These are phyloP conservation scores for Stenurella melanura DNA, from an alignment of 2,888 invertebrate genomes.

Conservation along the genomic window DNA sequence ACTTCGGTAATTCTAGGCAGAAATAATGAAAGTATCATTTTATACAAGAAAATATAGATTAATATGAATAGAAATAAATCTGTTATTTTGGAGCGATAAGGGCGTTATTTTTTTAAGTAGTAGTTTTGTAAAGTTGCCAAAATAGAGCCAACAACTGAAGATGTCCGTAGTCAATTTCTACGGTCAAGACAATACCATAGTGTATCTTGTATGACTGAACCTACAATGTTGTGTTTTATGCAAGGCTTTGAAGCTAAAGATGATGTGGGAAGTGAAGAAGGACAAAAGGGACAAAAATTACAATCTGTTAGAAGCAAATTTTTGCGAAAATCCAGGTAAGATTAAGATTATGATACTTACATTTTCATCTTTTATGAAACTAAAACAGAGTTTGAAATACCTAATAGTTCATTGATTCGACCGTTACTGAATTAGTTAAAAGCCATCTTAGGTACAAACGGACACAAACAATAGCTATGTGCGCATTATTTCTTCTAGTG, in stretches of 20 bases:
- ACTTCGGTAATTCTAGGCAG: too few species aligned
- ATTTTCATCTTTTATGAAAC: not conserved
- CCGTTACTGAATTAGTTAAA: too few species aligned
- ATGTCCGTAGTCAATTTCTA: conserved; percentile 42
- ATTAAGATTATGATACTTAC: conserved; percentile 1
- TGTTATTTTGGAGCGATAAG: not conserved
- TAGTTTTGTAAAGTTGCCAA: conserved; percentile 21
- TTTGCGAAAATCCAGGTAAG: conserved; percentile 69
- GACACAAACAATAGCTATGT: too few species aligned
- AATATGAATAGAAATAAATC: not conserved
- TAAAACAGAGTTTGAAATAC: too few species aligned
- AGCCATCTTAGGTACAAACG: too few species aligned
- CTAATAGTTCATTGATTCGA: too few species aligned
- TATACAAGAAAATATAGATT: not conserved
- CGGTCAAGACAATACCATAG: conserved; percentile 56
- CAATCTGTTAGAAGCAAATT: conserved; percentile 68
- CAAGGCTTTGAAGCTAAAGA: conserved; percentile 78
- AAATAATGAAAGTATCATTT: not conserved
- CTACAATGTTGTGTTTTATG: conserved; percentile 80
- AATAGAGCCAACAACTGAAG: conserved; percentile 42
- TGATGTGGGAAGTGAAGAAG: conserved; percentile 47
- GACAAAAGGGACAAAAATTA: conserved; percentile 68
- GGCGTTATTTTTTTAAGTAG: not conserved
- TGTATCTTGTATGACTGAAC: conserved; percentile 58
- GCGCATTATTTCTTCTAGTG: too few species aligned